A percentile compares a stretch with the other conserved stretches of the same genome.
phyloP scores from a whole-genome alignment of 2,888 invertebrate genomes.

The Caenorhabditis auriculariae region DNA sequence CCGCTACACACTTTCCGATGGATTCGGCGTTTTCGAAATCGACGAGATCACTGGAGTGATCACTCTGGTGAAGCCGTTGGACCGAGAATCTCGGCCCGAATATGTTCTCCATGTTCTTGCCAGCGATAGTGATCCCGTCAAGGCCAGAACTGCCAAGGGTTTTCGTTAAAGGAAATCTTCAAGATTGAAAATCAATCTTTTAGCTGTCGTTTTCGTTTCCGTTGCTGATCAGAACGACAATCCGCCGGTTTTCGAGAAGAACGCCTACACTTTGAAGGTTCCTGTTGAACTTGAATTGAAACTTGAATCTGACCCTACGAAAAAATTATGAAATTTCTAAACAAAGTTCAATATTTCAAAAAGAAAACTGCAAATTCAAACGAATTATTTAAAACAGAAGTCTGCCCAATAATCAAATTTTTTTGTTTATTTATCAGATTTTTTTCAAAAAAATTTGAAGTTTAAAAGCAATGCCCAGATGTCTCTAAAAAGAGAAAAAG shows the following conservation, averaged over 20 bases:
- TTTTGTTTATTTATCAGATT: neutral
- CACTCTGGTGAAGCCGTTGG: conserved; percentile 81
- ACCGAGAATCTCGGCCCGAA: conserved; percentile 77
- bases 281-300: too few relatives aligned
- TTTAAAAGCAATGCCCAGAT: too few relatives aligned
- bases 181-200: conserved; percentile 8
- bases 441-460: too few relatives aligned
- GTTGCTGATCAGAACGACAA: conserved; percentile 66
- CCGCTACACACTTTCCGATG: conserved; percentile 83
- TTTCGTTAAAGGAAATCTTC: neutral
- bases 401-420: neutral
- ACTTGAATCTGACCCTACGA: neutral
- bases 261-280: conserved; percentile 45
- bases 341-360: neutral
- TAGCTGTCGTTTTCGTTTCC: conserved; percentile 29
- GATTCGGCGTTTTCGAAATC: conserved; percentile 72
- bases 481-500: too few relatives aligned
- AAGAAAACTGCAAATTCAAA: neutral
- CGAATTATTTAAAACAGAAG: neutral
- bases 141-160: conserved; percentile 17
- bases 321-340: neutral
- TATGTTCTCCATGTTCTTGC: conserved; percentile 41
- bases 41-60: conserved; percentile 84
- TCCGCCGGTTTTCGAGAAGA: conserved; percentile 60
- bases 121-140: conserved; percentile 74